Evolutionary conservation across 2,888 invertebrate species (phyloP), one percentile per base, ranked within the genome.

Genomic region (Leptinotarsa juncta): DNA sequence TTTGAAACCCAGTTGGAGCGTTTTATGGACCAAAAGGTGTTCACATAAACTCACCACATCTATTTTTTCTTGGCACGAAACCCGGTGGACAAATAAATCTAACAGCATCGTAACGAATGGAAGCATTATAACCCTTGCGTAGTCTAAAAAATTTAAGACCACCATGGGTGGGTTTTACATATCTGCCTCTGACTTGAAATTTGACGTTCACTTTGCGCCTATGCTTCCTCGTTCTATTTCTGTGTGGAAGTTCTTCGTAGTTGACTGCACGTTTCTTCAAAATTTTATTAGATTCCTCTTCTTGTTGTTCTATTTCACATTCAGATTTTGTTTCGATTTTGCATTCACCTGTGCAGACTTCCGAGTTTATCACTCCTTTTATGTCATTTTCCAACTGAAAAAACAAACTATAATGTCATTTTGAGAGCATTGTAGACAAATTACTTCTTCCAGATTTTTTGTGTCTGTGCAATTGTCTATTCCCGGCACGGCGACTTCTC

Each of bases 41-140:
- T 49, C 62, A 14, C 14, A 14, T 42, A 4, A 62, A 83, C 88
- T 85, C 87, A 92, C 92, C 90, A 84, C 93, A 93, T 80, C 88
- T 86, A 62, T 89, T 86, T 80, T 89, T 90, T 73, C 89, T 88
- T 16, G 89, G 84, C 3, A 92, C 86, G 78, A 89, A 90, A 20
- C 93, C 92, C 20, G 83, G 79, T 7, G 90, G 88, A 81, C 92
- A 93, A 3, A 82, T 75, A 49, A 87, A 78, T 72, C 81, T 84
- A 0, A 72, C 53, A 60, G 73, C 77, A 26, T 78, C 26, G 65
- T 76, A 80, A 67, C 77, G 77, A 4, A 82, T 67, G 0, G 79
- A 77, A 16, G 76, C 62, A 65, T 81, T 81, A 5, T 73, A 65
- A 16, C 73, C 76, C 14, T 51, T 70, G 18, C 73, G 67, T 53